Evolutionary conservation across 1,140 invertebrate species (phyloP), one percentile per base, ranked within the genome.

Genomic region (Polypedilum pembai): DNA sequence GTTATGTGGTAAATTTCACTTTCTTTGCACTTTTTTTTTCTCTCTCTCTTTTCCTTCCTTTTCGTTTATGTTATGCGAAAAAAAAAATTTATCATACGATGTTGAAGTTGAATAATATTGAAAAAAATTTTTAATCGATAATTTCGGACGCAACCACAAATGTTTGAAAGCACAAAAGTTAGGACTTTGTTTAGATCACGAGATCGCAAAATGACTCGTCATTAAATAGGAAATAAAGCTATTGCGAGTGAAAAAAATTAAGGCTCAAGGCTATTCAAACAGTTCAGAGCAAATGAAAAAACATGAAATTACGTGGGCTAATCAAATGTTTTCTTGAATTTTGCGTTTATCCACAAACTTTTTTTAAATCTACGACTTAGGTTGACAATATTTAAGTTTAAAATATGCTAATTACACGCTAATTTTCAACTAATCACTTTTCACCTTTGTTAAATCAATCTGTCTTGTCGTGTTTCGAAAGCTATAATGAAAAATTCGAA

Each of bases 401-500:
- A 56, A n/a, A 56, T 56, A 56, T 56, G 45, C 45, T 56, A 56
- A n/a, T 1, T 4, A 56, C 5, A 5, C 5, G 5, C 24, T 56
- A 56, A 56, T 56, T 33, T 33, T 33, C 15, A 56, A 56, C 12
- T 56, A 15, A 56, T 56, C 3, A n/a, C n/a, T 15, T 56, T 56
- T 56, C 4, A 56, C 0, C 15, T 56, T 15, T 12, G 4, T 12
- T 56, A 56, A n/a, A 56, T 56, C 8, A 56, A 56, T n/a, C 45
- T 56, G 12, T 56, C 45, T 56, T 56, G 45, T 56, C 45, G 12
- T 56, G 45, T n/a, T 56, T 56, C 45, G 45, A 56, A 56, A n/a
- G 4, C 12, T 56, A 56, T 56, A 56, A 56, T 56, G 45, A 56
- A 56, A 56, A 56, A 56, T 56, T 56, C 45, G 45, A 56, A 56